phyloP scores from a whole-genome alignment of 1,140 invertebrate genomes.

The Diuraphis noxia region DNA sequence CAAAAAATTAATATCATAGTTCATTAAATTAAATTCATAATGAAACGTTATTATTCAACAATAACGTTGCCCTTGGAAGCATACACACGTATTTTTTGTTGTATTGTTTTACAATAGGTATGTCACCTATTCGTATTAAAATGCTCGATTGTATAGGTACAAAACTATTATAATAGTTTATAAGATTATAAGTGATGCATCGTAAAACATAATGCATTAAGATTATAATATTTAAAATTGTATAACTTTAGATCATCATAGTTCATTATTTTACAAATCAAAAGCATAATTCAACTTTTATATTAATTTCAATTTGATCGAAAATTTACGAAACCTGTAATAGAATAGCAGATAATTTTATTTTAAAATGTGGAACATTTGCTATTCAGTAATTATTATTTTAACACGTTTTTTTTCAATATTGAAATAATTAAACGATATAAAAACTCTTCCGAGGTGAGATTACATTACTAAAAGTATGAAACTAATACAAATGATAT shows the following conservation, averaged over 20 bases:
- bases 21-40: neutral
- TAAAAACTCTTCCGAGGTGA: neutral
- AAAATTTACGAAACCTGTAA: neutral
- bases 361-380: neutral
- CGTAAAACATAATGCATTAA: neutral
- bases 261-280: neutral
- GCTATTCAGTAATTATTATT: neutral
- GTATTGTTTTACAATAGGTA: neutral
- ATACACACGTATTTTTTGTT: neutral
- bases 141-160: neutral
- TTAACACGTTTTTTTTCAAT: neutral
- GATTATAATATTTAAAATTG: neutral
- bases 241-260: neutral
- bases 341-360: neutral
- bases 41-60: neutral
- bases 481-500: neutral
- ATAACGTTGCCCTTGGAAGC: neutral
- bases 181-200: neutral
- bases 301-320: neutral
- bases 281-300: neutral
- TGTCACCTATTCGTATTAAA: neutral
- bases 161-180: neutral
- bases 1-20: neutral
- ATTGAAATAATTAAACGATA: neutral
- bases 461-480: neutral